Base-by-base conservation (phyloP, 2,888 invertebrate species). In the Gymnoscelis rufifasciata region DNA sequence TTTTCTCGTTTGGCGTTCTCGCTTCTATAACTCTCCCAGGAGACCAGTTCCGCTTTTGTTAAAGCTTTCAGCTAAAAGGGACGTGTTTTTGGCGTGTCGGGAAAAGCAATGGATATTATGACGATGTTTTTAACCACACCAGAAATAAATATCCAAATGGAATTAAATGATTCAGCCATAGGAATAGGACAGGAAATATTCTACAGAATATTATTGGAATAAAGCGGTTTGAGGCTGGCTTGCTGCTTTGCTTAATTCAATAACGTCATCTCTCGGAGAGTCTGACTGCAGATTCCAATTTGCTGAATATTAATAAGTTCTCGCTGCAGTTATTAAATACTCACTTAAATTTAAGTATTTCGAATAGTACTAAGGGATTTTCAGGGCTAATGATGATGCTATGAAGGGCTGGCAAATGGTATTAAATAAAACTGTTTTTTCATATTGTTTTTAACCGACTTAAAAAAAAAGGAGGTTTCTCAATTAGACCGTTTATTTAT, bases 1-100 rank as follows among this genome's bases (percentile, higher is more conserved):
- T 51, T 62, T 56, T 54, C 52, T 53, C 53, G 43, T 44, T 54
- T 57, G 26, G 52, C 53, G 43, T 44, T 54, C 56, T 26, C 31
- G 33, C 40, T 48, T 19, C 36, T 31, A 57, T 65, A 68, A 61
- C 54, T 58, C 59, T 66, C 73, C 68, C 73, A 44, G 30, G 71
- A 64, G 68, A 52, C 52, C 52, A 52, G 56, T 64, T 57, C 45
- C 56, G 57, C 55, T 66, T 63, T 61, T 61, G 61, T 63, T 60
- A 41, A 48, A 48, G 52, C 56, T 56, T 45, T 52, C 55, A 51
- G 51, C 47, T 60, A 52, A 65, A 65, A 59, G 64, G 59, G 57
- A 55, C 59, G 51, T 55, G 55, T 55, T 54, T 55, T 57, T 11
- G 15, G 38, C 14, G 43, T 45, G 33, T 37, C 28, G 41, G 40